Evolutionary conservation across 1,140 invertebrate species (phyloP), one percentile per base, ranked within the genome.

Genomic region (Teleopsis dalmanni): DNA sequence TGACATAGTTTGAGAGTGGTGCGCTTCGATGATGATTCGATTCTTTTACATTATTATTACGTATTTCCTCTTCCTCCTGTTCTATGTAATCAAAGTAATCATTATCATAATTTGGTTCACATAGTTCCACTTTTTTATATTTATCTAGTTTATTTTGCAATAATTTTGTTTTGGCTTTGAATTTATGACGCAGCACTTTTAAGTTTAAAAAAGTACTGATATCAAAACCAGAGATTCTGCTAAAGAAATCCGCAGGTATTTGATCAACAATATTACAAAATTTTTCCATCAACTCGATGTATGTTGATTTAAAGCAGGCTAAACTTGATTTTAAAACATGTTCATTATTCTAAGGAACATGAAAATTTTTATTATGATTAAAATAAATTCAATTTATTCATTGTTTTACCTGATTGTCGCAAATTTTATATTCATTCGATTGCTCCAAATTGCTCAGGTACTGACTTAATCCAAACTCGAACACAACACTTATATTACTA

Each of bases 241-340:
- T 60, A 10, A 69, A 70, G 31, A 57, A 60, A 16, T 56, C 55
- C 3, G 56, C 54, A 2, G 67, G 67, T 34, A 70, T 60, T 46
- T 67, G 64, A 47, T 70, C 67, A 29, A 70, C 58, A 16, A 70
- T 52, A 8, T 53, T 50, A 14, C 62, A 70, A 33, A 63, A 70
- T 40, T 67, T 65, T 38, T 70, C 67, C 56, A 70, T 59, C 4
- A 70, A 43, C 16, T 70, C 61, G 1, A 59, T 36, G 23, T 69
- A 61, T 6, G 52, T 60, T 10, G 41, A 45, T 48, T 59, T 62
- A 13, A 58, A 68, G 18, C 57, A 50, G 1, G 38, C 41, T 0
- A 60, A 49, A 1, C 49, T 50, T 21, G 42, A 48, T 13, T 51
- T 54, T 0, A 68, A 43, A 9, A 40, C 45, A 3, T 38, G 22